These are phyloP conservation scores for Geococcyx californianus DNA, from an alignment of 2,113 vertebrate genomes.

Conservation along the genomic window DNA sequence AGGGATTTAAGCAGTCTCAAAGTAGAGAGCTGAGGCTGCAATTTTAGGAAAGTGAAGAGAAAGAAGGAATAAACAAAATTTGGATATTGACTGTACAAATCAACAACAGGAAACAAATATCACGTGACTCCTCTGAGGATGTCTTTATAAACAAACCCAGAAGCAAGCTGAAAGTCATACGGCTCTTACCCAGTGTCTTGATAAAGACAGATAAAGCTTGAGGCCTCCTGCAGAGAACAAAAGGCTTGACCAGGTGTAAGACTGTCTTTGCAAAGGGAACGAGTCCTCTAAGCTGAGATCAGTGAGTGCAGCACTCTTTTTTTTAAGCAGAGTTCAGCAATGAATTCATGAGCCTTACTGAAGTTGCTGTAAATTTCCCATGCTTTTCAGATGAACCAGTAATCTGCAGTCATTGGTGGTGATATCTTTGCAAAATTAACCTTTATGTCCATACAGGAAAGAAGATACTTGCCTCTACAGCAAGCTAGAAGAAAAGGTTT, in stretches of 20 bases:
- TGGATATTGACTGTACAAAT: background rate
- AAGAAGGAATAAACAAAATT: background rate
- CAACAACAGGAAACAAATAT: background rate
- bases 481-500: conserved; percentile 85
- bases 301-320: background rate
- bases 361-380: background rate
- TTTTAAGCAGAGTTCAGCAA: background rate
- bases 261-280: background rate
- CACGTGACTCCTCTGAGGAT: background rate
- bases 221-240: background rate
- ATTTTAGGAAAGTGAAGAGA: background rate
- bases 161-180: background rate
- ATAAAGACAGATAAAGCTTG: background rate
- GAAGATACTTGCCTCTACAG: conserved; percentile 84
- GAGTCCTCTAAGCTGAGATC: background rate
- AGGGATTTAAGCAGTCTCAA: background rate
- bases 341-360: background rate
- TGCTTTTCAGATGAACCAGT: background rate
- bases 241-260: background rate
- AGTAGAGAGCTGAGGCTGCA: background rate
- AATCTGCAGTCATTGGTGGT: background rate
- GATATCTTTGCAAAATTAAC: background rate
- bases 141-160: background rate
- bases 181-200: background rate
- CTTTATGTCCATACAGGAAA: conserved; percentile 77